Evolutionary conservation across 1,140 invertebrate species (phyloP), one percentile per base, ranked within the genome.

Genomic region (Penaeus japonicus): DNA sequence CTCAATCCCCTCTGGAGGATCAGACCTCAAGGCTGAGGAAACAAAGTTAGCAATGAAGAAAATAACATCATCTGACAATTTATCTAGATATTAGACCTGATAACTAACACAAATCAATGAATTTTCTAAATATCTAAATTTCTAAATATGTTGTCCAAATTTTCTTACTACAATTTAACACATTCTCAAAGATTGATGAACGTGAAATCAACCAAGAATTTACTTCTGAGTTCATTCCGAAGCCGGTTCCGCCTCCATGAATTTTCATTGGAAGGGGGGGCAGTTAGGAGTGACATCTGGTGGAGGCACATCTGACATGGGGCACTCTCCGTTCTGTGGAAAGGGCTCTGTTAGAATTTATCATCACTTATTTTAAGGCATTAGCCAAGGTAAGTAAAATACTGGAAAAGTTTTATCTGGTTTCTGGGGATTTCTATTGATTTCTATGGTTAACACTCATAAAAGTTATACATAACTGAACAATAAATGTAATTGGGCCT

Each of bases 1-100:
- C 92, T 96, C 95, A 57, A 98, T 98, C 7, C 97, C 97, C 92
- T 98, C 97, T 0, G 96, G 96, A 32, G 97, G 97, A 92, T 98
- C 97, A 84, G 95, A 95, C 89, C 95, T 93, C 91, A 96, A 92
- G 93, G 93, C 95, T 92, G 75, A 1, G 88, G 57, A 24, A 47
- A 75, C 22, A 17, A 39, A 55, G 18, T 47, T 15, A 4, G 5
- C 12, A 53, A 27, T n/a, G n/a, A n/a, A n/a, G n/a, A n/a, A n/a
- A n/a, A n/a, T n/a, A n/a, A n/a, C n/a, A n/a, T n/a, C n/a, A n/a
- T n/a, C n/a, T n/a, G n/a, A n/a, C n/a, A n/a, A n/a, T n/a, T n/a
- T n/a, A n/a, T n/a, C n/a, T n/a, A n/a, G n/a, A n/a, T n/a, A n/a
- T n/a, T n/a, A n/a, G n/a, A n/a, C n/a, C n/a, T n/a, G n/a, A n/a